Evolutionary conservation across 2,113 vertebrate species (phyloP), one percentile per base, ranked within the genome.

Genomic region (Potamarius usumacintae): DNA sequence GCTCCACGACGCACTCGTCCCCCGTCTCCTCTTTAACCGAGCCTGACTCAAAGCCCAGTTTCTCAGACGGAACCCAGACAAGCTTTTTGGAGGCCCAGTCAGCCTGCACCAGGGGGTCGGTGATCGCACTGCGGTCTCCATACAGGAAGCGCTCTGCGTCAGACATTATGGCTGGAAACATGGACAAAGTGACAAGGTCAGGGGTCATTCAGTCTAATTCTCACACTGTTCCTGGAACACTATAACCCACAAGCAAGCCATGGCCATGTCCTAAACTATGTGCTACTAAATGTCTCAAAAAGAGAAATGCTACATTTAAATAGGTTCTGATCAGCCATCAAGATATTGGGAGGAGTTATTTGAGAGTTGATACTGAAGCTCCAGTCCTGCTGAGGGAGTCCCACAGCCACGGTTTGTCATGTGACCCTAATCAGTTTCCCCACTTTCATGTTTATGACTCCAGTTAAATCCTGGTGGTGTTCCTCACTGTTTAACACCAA

Each of bases 51-150:
- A 95, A 96, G 89, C 96, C 96, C 67, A 93, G 78, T 91, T 93
- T 95, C 91, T 96, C 96, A 0, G 95, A 96, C 30, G 95, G 96
- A 86, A 96, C 63, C 96, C 96, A 96, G 69, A 96, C 94, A 84
- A 96, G 94, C 92, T 95, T 95, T 90, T 95, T 95, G 89, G 93
- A 86, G 85, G 95, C 79, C 96, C 96, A 96, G 93, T 96, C 95
- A 0, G 96, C 96, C 93, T 96, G 95, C n/a, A 90, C 95, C 91
- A 96, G 84, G 3, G 95, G 94, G 91, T 95, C 90, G 63, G 58
- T 93, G 1, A 90, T 17, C 18, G 69, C 85, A 9, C 92, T 86
- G 88, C 94, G 94, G 86, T 96, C 94, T 63, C 93, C 95, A 50
- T 95, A 96, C 78, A 96, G 94, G 87, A 93, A 96, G 89, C 93